Evolutionary conservation across 2,888 invertebrate species (phyloP).

Genomic region (Omphaloscelis lunosa): DNA sequence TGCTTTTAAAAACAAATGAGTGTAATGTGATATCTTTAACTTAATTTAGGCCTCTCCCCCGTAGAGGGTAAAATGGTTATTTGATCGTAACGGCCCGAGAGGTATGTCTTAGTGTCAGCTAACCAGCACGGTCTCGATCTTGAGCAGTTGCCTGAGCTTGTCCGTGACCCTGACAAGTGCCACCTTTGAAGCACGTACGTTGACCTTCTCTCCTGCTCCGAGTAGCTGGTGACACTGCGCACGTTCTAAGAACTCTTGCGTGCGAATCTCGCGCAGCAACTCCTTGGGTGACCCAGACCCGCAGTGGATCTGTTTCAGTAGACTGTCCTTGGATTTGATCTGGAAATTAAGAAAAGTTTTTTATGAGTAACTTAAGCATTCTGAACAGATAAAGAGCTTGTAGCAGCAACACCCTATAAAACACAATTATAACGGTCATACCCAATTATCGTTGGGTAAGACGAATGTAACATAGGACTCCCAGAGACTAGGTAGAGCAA

Average conservation of each 20-base stretch:
- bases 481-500: too few species aligned
- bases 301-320: constrained; percentile 93
- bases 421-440: background rate
- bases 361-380: background rate
- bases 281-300: constrained; percentile 91
- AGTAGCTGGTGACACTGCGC: constrained; percentile 95
- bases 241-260: constrained; percentile 95
- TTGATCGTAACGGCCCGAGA: constrained; percentile 42
- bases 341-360: constrained; percentile 81
- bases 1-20: constrained; percentile 22
- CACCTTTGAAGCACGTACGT: constrained; percentile 95
- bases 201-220: constrained; percentile 94
- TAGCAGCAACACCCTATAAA: background rate
- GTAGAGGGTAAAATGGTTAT: constrained; percentile 31
- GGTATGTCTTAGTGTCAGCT: constrained; percentile 87
- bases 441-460: background rate
- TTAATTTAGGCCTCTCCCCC: constrained; percentile 36
- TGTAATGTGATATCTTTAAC: constrained; percentile 14
- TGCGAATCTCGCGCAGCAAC: constrained; percentile 92
- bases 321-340: constrained; percentile 95
- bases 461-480: background rate
- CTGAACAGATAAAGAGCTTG: too few species aligned
- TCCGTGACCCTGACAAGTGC: constrained; percentile 96
- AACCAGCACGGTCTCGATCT: constrained; percentile 94
- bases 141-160: constrained; percentile 94